Conservation (phyloP, 2,888 invertebrate species). For the Adelphocoris suturalis region DNA sequence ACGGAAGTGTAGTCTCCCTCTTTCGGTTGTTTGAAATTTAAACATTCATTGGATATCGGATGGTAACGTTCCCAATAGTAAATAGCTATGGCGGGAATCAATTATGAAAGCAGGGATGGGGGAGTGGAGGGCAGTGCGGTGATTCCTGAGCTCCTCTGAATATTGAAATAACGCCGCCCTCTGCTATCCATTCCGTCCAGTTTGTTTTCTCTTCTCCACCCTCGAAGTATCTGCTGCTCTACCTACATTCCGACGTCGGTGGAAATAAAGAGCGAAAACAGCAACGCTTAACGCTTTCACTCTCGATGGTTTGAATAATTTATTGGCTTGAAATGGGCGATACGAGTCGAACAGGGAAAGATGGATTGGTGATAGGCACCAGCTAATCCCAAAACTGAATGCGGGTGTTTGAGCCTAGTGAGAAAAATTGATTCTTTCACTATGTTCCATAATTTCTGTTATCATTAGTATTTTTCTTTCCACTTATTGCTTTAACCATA, state of each 20-base stretch:
- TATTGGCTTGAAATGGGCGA: too few species aligned
- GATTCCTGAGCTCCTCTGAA: conserved; percentile 22
- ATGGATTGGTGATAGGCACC: too few species aligned
- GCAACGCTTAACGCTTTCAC: too few species aligned
- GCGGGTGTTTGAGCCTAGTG: too few species aligned
- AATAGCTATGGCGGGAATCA: conserved; percentile 20
- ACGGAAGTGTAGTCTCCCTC: not conserved
- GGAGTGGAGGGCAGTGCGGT: not conserved
- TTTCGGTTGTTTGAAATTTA: not conserved
- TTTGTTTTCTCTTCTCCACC: not conserved
- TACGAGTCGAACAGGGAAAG: too few species aligned
- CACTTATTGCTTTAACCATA: too few species aligned
- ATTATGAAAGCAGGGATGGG: not conserved
- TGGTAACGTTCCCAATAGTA: conserved; percentile 1
- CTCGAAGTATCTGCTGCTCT: not conserved
- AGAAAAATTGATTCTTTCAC: too few species aligned
- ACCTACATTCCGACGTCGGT: not conserved
- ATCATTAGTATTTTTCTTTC: too few species aligned
- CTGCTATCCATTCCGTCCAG: not conserved
- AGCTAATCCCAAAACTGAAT: too few species aligned
- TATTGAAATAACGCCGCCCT: not conserved
- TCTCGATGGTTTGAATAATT: too few species aligned
- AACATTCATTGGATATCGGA: not conserved
- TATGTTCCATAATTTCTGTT: too few species aligned
- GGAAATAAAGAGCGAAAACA: not conserved